Evolutionary conservation across 2,888 invertebrate species (phyloP).

Genomic region (Polietes domitor): DNA sequence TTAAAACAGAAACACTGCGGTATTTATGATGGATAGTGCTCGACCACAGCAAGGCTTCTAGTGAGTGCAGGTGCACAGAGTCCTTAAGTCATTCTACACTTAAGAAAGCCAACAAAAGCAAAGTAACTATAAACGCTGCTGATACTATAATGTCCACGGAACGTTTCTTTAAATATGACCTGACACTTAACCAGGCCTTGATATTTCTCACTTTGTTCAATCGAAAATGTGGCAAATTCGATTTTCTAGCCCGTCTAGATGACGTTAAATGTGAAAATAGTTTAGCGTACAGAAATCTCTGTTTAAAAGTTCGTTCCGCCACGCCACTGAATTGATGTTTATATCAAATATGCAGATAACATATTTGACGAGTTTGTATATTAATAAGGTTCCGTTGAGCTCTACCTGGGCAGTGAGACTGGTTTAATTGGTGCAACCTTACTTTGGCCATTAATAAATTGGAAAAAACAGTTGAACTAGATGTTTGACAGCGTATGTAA

Average conservation of each 20-base stretch:
- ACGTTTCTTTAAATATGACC: conserved; percentile 96
- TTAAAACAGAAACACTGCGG: conserved; percentile 95
- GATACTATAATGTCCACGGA: conserved; percentile 98
- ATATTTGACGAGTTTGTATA: conserved; percentile 1
- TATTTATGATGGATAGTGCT: conserved; percentile 95
- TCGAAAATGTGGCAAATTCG: conserved; percentile 96
- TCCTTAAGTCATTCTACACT: conserved; percentile 91
- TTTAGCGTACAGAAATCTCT: conserved; percentile 96
- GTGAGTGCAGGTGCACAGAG: conserved; percentile 88
- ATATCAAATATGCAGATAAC: not conserved
- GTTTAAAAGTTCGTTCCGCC: conserved; percentile 97
- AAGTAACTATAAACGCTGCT: conserved; percentile 93
- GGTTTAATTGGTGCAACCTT: too few relatives aligned
- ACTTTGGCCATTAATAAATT: conserved; percentile 15
- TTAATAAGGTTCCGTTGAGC: conserved; percentile 1
- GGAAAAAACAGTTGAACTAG: not conserved
- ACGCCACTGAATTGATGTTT: conserved; percentile 83
- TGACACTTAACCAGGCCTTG: conserved; percentile 97
- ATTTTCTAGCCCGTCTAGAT: conserved; percentile 93
- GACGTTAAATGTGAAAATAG: conserved; percentile 97
- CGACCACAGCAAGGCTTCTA: conserved; percentile 95
- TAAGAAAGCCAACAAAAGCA: conserved; percentile 92
- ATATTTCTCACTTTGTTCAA: conserved; percentile 98
- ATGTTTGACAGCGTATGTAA: too few relatives aligned
- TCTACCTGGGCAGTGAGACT: not conserved